These are phyloP conservation scores for Trachymyrmex cornetzi DNA, from an alignment of 1,140 invertebrate genomes.

Conservation along the genomic window DNA sequence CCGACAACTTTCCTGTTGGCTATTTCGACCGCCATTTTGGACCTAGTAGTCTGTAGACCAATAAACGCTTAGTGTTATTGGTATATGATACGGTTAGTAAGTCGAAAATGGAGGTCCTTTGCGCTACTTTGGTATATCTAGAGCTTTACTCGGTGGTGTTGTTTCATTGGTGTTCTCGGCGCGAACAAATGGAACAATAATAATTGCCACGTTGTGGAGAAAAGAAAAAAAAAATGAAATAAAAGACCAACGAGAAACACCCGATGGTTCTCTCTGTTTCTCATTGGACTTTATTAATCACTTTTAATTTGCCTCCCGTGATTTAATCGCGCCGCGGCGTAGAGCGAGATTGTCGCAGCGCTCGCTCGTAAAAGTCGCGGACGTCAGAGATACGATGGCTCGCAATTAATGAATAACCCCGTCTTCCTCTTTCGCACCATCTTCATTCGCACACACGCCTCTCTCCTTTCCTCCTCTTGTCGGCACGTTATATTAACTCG, in stretches of 20 bases:
- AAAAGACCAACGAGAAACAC: background rate
- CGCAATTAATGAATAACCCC: constrained; percentile 66
- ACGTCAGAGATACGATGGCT: constrained; percentile 59
- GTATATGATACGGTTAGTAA: no score
- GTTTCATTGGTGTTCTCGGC: background rate
- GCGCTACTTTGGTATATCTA: no score
- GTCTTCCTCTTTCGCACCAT: constrained; percentile 31
- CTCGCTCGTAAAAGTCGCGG: constrained; percentile 64
- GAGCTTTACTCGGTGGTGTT: background rate
- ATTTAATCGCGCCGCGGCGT: constrained; percentile 59
- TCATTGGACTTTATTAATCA: constrained; percentile 70
- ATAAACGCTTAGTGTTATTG: no score
- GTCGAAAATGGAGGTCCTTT: no score
- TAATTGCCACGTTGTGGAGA: background rate
- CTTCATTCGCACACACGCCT: constrained; percentile 36
- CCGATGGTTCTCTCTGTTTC: constrained; percentile 52
- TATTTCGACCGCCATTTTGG: no score
- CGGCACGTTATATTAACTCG: constrained; percentile 53
- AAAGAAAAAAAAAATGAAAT: background rate
- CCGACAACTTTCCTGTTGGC: no score
- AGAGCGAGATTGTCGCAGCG: constrained; percentile 2
- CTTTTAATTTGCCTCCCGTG: constrained; percentile 66
- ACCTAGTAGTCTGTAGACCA: no score
- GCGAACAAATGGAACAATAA: constrained; percentile 34
- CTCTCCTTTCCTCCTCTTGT: constrained; percentile 10